A percentile compares a stretch with the other conserved stretches of the same genome.
These are phyloP conservation scores for Nothocercus julius DNA, from an alignment of 2,113 vertebrate species.

Conservation along the genomic window DNA sequence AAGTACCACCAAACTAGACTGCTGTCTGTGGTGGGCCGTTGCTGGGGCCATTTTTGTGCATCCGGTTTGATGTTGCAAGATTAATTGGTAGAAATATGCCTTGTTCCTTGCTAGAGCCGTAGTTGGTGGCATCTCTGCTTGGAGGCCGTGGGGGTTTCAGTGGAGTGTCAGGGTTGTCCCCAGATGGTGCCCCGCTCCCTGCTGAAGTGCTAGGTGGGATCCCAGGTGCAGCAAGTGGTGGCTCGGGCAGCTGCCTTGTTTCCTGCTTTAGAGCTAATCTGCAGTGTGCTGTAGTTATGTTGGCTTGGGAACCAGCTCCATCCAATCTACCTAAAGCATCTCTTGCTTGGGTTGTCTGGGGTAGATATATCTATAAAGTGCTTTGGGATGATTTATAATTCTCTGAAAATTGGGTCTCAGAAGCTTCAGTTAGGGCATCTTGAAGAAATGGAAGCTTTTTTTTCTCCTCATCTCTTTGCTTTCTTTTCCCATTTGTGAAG, in stretches of 20 bases:
- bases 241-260: not conserved
- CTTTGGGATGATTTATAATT: not conserved
- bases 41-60: not conserved
- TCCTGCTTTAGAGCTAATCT: not conserved
- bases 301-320: not conserved
- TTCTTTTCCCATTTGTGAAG: constrained; percentile 16
- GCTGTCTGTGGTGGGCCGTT: not conserved
- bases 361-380: not conserved
- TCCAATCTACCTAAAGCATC: not conserved
- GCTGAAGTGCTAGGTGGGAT: not conserved
- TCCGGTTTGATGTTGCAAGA: not conserved
- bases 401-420: not conserved
- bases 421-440: not conserved
- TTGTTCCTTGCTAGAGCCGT: not conserved
- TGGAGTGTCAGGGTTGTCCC: not conserved
- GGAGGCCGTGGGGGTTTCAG: not conserved
- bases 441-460: constrained; percentile 27
- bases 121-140: not conserved
- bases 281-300: fast-evolving
- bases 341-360: not conserved
- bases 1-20: not conserved
- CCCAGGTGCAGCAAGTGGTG: not conserved
- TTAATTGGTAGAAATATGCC: not conserved
- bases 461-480: constrained; percentile 27
- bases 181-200: not conserved